Percentiles rank a stretch among this genome's conserved stretches.
Evolutionary conservation across 2,113 vertebrate genomes (phyloP).

Genomic region (Peromyscus californicus): DNA sequence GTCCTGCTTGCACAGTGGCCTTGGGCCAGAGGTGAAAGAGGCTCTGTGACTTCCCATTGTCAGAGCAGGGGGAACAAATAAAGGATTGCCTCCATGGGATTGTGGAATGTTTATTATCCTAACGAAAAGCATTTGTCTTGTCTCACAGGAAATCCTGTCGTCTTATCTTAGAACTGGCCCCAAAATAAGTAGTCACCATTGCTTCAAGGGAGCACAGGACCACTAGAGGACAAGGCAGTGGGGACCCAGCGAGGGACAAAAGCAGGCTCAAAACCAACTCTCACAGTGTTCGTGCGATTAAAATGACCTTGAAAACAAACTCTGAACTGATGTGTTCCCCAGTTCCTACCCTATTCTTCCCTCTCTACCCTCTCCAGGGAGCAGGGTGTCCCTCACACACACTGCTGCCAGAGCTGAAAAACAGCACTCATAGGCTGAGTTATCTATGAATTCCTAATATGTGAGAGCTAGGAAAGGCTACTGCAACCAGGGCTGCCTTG

Average conservation of each 20-base stretch:
- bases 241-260: background rate
- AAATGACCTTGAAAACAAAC: conserved; percentile 19
- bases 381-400: background rate
- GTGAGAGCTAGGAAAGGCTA: background rate
- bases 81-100: conserved; percentile 47
- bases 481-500: background rate
- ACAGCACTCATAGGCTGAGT: background rate
- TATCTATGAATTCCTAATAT: background rate
- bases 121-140: conserved; percentile 74
- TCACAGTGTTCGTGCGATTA: background rate
- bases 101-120: conserved; percentile 75
- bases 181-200: background rate
- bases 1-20: conserved; percentile 20
- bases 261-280: background rate
- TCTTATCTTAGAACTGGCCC: conserved; percentile 56
- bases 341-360: background rate
- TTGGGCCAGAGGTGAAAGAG: conserved; percentile 40
- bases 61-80: conserved; percentile 59
- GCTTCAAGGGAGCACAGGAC: conserved; percentile 13
- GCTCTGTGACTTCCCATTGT: conserved; percentile 62
- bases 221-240: background rate
- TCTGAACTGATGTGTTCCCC: background rate
- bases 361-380: background rate
- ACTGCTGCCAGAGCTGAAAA: background rate
- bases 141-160: conserved; percentile 65